Percentiles rank a stretch among this genome's conserved stretches.
phyloP scores from a whole-genome alignment of 2,113 vertebrate genomes.

The Rhynchopsitta pachyrhyncha region DNA sequence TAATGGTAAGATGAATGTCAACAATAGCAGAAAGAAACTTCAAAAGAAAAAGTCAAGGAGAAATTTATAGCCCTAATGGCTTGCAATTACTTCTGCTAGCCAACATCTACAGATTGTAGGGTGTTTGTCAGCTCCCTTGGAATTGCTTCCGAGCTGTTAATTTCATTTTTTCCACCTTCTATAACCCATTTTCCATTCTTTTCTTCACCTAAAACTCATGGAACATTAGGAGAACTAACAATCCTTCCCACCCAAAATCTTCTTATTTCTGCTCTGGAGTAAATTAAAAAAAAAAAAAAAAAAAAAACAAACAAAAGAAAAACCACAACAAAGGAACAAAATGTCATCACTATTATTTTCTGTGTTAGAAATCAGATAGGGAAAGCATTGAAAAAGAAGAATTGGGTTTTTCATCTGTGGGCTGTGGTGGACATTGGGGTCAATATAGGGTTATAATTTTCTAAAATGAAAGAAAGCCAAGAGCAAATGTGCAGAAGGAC shows the following conservation, averaged over 20 bases:
- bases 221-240: background rate
- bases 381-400: background rate
- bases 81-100: slow-evolving; percentile 1
- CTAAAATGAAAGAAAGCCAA: background rate
- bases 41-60: slow-evolving; percentile 17
- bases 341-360: background rate
- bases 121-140: background rate
- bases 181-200: background rate
- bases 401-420: background rate
- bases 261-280: background rate
- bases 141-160: background rate
- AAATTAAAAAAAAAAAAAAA: background rate
- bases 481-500: background rate
- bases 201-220: background rate
- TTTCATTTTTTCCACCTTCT: background rate
- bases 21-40: background rate
- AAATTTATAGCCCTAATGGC: slow-evolving; percentile 4
- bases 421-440: background rate
- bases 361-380: background rate
- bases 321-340: background rate
- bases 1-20: slow-evolving; percentile 19
- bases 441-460: background rate
- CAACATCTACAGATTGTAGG: background rate
- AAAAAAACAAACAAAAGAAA: rapidly evolving
- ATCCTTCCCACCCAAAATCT: background rate